Base-by-base conservation (phyloP, 1,140 invertebrate genomes). In the Hylaeus volcanicus region DNA sequence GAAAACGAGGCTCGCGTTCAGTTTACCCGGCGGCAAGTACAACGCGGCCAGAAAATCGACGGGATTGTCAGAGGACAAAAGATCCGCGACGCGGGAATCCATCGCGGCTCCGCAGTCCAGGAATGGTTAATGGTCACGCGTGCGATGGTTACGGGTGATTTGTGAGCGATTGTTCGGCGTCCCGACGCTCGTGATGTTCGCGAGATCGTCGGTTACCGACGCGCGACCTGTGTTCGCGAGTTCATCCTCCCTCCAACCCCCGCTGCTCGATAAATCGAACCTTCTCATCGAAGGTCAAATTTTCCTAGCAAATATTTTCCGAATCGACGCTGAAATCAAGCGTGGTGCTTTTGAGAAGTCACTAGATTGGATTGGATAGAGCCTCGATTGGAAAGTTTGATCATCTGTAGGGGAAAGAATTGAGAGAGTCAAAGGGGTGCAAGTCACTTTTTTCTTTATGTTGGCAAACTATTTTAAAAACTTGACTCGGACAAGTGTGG, bases 71-170 rank as follows among this genome's bases (percentile, higher is more conserved):
- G 55, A 26, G 69, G 80, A 82, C 80, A 82, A 82, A 82, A 82
- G 81, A 82, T 82, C 69, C 51, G 66, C 66, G 74, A 72, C 71
- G 69, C 81, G 70, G 68, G 69, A 63, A 79, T 80, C 43, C 81
- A 65, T 72, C 69, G 76, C 69, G 61, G 53, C 58, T 56, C 48
- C 48, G n/a, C 63, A 41, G 58, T 41, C 26, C 60, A n/a, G 26
- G 61, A 51, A 79, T 72, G 68, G 80, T 82, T 79, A 77, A 82
- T 82, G 76, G 81, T n/a, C n/a, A 79, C 48, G 70, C 63, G 69
- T 68, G 48, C 74, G 63, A 79, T 63, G 81, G 76, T 82, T 73
- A 82, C 81, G 76, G 69, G 75, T 82, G 81, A 82, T 82, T 82
- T 82, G 81, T 74, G 76, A 56, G 48, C 81, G 76, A 82, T 79